A percentile compares a stretch with the other conserved stretches of the same genome.
phyloP scores from a whole-genome alignment of 2,797 vertebrate genomes.

The Myiothlypis coronata region DNA sequence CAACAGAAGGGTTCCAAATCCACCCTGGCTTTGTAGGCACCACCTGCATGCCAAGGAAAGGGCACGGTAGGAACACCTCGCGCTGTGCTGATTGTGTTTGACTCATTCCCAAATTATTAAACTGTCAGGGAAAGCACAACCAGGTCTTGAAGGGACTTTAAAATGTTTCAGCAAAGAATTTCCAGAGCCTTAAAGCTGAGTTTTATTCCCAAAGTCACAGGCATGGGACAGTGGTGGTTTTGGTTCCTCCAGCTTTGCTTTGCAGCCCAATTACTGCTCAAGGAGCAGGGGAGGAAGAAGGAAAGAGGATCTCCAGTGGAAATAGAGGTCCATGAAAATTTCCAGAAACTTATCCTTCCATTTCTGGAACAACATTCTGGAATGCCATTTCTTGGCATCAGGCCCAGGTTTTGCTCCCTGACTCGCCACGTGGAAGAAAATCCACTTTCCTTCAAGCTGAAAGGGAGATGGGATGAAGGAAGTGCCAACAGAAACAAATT shows the following conservation, averaged over 20 bases:
- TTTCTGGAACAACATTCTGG: not conserved
- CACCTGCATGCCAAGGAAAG: not conserved
- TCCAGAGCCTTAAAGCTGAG: not conserved
- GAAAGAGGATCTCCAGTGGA: not conserved
- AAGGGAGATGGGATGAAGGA: not conserved
- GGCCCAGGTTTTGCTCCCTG: not conserved
- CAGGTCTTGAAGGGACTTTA: not conserved
- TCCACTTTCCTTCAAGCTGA: not conserved
- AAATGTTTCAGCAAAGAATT: not conserved
- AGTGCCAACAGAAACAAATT: not conserved
- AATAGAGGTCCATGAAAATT: not conserved
- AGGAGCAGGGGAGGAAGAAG: not conserved
- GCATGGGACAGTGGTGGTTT: fast-evolving
- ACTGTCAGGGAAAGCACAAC: not conserved
- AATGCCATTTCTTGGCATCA: not conserved
- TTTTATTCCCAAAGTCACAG: not conserved
- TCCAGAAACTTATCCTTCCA: not conserved
- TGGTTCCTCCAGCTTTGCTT: not conserved
- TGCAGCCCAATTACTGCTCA: not conserved
- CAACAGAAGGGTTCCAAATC: not conserved
- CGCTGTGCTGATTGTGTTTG: not conserved
- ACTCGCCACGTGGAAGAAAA: fast-evolving
- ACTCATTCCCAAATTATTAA: not conserved
- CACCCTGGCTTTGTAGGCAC: not conserved
- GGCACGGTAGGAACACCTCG: fast-evolving